Evolutionary conservation across 2,113 vertebrate genomes (phyloP).

Genomic region (Struthidea cinerea): DNA sequence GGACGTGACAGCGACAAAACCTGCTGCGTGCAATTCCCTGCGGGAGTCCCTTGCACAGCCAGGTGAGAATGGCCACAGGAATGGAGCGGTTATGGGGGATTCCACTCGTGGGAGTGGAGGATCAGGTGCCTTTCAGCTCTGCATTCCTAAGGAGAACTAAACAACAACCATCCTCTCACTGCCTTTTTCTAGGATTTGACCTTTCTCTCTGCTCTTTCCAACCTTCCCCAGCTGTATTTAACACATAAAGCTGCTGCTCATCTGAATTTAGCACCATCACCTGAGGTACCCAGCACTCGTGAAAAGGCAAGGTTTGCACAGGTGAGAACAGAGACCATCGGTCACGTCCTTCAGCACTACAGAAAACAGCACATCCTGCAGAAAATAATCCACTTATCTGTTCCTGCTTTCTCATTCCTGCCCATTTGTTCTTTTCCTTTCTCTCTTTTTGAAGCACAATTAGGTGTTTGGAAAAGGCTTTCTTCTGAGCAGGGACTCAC

Average conservation of each 20-base stretch:
- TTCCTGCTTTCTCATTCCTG: not conserved
- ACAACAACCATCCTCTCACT: not conserved
- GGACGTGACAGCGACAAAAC: too few species aligned
- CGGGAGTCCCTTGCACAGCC: not conserved
- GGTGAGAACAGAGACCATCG: not conserved
- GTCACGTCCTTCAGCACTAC: not conserved
- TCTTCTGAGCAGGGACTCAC: not conserved
- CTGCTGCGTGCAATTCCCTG: not conserved
- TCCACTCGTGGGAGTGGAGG: rapidly evolving
- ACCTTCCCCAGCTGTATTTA: not conserved
- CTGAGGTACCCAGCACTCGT: not conserved
- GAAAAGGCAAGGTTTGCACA: not conserved
- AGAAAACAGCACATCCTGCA: not conserved
- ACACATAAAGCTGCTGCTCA: not conserved
- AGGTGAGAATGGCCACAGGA: not conserved
- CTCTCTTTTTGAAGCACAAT: not conserved
- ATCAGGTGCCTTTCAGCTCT: not conserved
- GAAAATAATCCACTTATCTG: not conserved
- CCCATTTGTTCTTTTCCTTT: not conserved
- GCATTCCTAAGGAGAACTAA: not conserved
- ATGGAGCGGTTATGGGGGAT: not conserved
- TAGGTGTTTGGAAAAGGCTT: not conserved
- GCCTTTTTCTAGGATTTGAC: not conserved
- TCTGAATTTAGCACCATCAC: not conserved
- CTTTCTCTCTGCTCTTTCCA: not conserved